Base-by-base conservation (phyloP, 2,888 invertebrate genomes). In the Melipona bicolor region DNA sequence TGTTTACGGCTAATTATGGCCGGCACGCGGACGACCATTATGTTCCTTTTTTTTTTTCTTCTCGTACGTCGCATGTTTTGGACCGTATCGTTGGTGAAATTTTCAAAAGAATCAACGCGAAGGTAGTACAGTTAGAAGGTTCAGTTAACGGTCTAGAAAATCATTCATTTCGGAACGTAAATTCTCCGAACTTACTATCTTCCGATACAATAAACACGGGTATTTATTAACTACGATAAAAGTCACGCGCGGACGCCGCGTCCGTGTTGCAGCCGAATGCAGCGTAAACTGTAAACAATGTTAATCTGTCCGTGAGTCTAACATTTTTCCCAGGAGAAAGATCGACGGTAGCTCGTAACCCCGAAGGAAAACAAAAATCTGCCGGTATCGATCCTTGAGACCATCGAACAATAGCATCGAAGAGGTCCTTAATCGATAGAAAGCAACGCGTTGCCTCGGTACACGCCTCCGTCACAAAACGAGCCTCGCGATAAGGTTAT, bases 371-470 rank as follows among this genome's bases (percentile, higher is more conserved):
- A n/a, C 59, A 67, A 54, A 59, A 67, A 21, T 36, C 17, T n/a
- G 19, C 4, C 56, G 24, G 43, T 54, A 69, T 24, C 73, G 83
- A 54, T 54, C 59, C 68, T 67, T 65, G 61, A 80, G 80, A 77
- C 78, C 76, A 67, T 78, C 80, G 87, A 79, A 88, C 88, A 88
- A 88, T 88, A 78, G 79, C 65, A 43, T 65, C 74, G 84, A 81
- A 77, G 84, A 81, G 77, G 79, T 73, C 79, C 77, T 79, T 82
- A 88, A 88, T 88, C 88, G 88, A 88, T 88, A 88, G 84, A 86
- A 87, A 87, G 88, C 86, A 86, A 84, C 74, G 86, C 88, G 76
- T 87, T 82, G 77, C 79, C 70, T 78, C 77, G 77, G 76, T 85
- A 83, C 80, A 79, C 83, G 81, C 76, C 84, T 84, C 79, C 84